Percentiles rank a stretch among this genome's conserved stretches.
phyloP scores from a whole-genome alignment of 2,797 vertebrate genomes.

The Onychomys torridus region DNA sequence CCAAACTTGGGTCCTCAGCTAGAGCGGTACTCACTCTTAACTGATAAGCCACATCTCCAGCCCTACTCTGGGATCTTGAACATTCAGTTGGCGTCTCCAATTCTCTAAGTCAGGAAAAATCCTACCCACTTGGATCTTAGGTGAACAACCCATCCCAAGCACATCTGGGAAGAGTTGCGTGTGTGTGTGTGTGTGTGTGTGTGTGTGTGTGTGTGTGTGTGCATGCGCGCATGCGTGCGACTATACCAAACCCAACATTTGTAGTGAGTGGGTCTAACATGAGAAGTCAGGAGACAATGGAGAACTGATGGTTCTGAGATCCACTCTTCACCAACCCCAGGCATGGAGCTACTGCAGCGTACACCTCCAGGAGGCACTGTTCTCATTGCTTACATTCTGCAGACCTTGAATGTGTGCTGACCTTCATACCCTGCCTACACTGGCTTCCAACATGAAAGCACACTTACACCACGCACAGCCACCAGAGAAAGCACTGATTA shows the following conservation, averaged over 20 bases:
- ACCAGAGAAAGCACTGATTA: constrained; percentile 9
- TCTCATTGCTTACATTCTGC: background rate
- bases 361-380: background rate
- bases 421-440: background rate
- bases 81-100: background rate
- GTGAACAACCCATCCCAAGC: background rate
- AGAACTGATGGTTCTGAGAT: background rate
- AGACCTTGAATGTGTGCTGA: background rate
- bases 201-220: background rate
- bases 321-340: background rate
- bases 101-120: constrained; percentile 11
- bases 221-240: too few relatives aligned
- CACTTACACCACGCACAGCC: background rate
- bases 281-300: background rate
- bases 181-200: background rate
- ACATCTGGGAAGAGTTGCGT: background rate
- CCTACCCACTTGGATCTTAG: background rate
- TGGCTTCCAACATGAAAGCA: background rate
- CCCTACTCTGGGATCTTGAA: constrained; percentile 13
- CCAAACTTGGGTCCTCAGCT: background rate
- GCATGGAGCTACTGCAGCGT: background rate
- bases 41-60: background rate
- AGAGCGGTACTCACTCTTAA: background rate
- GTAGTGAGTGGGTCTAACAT: background rate
- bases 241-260: background rate